A percentile compares a stretch with the other conserved stretches of the same genome.
Conservation (phyloP, 2,888 invertebrate genomes). For the Euphydryas editha region DNA sequence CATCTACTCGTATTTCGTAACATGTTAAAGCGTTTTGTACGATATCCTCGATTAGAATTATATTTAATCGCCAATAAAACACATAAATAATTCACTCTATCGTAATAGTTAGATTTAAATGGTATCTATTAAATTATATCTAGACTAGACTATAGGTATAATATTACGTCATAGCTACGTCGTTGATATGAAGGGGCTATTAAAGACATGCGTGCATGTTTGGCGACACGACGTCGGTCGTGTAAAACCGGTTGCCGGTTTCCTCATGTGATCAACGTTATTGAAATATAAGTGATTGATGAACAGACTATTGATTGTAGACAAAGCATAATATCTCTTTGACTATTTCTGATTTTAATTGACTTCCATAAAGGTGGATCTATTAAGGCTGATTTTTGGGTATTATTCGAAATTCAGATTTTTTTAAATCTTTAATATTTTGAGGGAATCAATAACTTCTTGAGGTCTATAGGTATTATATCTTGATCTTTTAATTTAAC, state of each 20-base stretch:
- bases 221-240: slow-evolving; percentile 62
- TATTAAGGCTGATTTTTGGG: no score
- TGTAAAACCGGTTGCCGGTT: slow-evolving; percentile 68
- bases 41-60: neutral
- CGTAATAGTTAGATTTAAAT: slow-evolving; percentile 8
- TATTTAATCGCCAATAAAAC: neutral
- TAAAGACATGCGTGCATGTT: slow-evolving; percentile 62
- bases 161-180: slow-evolving; percentile 33
- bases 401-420: no score
- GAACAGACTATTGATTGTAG: slow-evolving; percentile 13
- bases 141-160: neutral
- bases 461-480: no score
- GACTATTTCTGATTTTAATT: slow-evolving; percentile 3
- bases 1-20: neutral
- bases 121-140: slow-evolving; percentile 5
- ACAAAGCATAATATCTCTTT: slow-evolving; percentile 2
- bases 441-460: no score
- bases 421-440: no score
- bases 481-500: no score
- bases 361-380: no score
- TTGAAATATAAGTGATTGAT: slow-evolving; percentile 59
- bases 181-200: slow-evolving; percentile 49
- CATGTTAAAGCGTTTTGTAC: neutral
- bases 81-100: neutral
- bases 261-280: slow-evolving; percentile 68